A percentile compares a stretch with the other conserved stretches of the same genome.
phyloP scores from a whole-genome alignment of 2,797 vertebrate species.

The Enteromius fasciolatus region DNA sequence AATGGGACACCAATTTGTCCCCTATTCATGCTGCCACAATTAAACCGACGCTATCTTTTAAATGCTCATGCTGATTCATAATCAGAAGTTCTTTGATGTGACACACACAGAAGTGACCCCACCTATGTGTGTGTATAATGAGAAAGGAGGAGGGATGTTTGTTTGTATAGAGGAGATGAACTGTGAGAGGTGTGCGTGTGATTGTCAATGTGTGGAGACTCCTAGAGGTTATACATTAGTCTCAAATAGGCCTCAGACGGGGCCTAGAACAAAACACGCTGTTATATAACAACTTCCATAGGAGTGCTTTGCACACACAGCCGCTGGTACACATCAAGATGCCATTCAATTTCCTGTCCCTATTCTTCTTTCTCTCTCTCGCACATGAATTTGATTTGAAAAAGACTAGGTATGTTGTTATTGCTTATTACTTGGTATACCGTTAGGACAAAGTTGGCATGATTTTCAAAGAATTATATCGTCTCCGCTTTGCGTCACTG shows the following conservation, averaged over 20 bases:
- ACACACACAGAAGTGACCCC: neutral
- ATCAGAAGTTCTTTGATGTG: constrained; percentile 16
- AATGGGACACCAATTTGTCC: neutral
- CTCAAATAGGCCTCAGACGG: neutral
- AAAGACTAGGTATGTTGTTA: constrained; percentile 10
- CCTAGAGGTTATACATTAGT: neutral
- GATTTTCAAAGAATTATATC: constrained; percentile 25
- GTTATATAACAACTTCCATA: constrained; percentile 8
- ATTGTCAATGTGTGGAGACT: neutral
- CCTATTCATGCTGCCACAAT: neutral
- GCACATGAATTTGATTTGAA: neutral
- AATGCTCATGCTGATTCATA: neutral
- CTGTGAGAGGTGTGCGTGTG: neutral
- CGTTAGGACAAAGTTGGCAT: constrained; percentile 10
- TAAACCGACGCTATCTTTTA: neutral
- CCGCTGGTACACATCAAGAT: neutral
- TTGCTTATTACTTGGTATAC: neutral
- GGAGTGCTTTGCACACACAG: neutral
- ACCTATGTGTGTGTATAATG: constrained; percentile 1
- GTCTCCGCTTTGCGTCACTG: constrained; percentile 7
- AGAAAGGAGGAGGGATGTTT: neutral
- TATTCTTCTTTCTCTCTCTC: neutral
- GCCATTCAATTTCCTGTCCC: constrained; percentile 9
- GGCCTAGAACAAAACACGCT: neutral
- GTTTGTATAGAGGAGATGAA: constrained; percentile 3